Percentiles rank a stretch among this genome's conserved stretches.
Evolutionary conservation across 2,888 invertebrate species (phyloP).

Genomic region (Epinotia brunnichana): DNA sequence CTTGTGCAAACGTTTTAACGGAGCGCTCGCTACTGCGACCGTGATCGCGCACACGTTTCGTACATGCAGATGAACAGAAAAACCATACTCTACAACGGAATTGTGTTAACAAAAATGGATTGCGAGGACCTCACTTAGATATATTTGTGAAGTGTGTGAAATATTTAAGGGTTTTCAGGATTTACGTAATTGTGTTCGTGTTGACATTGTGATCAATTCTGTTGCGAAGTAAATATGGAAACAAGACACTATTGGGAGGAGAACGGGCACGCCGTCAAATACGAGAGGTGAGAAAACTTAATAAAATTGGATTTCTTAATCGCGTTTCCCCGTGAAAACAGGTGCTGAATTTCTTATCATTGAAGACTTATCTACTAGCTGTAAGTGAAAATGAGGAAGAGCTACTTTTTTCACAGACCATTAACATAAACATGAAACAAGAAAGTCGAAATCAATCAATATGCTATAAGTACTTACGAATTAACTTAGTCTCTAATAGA

Average conservation of each 20-base stretch:
- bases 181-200: constrained; percentile 57
- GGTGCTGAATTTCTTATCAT: background rate
- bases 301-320: background rate
- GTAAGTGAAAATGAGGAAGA: background rate
- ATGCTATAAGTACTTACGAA: no score
- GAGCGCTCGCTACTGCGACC: constrained; percentile 57
- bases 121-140: constrained; percentile 61
- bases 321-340: background rate
- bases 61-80: constrained; percentile 61
- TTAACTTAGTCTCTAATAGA: background rate
- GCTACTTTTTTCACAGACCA: background rate
- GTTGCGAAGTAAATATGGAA: constrained; percentile 73
- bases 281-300: constrained; percentile 70
- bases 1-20: constrained; percentile 49
- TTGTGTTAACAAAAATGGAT: constrained; percentile 61
- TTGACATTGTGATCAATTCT: constrained; percentile 57
- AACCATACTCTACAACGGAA: constrained; percentile 52
- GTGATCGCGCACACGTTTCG: constrained; percentile 47
- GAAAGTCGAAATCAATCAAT: background rate
- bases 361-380: background rate
- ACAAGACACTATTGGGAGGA: constrained; percentile 78
- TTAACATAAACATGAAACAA: background rate
- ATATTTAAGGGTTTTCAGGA: constrained; percentile 48
- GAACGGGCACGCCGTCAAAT: constrained; percentile 74
- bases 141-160: constrained; percentile 57